Evolutionary conservation across 2,888 invertebrate species (phyloP), one percentile per base, ranked within the genome.

Genomic region (Chymomyza procnemis): DNA sequence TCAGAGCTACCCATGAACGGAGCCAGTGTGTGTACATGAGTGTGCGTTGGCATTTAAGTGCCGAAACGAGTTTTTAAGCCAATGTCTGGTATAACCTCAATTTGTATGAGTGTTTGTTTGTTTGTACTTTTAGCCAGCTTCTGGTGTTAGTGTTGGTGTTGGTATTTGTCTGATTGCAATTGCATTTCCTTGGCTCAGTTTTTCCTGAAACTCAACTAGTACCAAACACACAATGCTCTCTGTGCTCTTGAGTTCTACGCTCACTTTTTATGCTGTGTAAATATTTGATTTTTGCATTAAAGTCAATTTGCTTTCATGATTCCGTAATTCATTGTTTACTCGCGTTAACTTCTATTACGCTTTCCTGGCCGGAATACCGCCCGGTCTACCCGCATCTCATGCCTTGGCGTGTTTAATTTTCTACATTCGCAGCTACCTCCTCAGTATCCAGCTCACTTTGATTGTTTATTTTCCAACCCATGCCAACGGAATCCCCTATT

Each of bases 251-350:
- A 67, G 71, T 71, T 70, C 67, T 74, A 67, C 64, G 60, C 75
- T 71, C 19, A 46, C 61, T 60, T 52, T 50, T 62, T 62, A 77
- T 82, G 79, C 79, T 86, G 85, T 83, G 89, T 90, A 90, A 90
- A 90, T 90, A 90, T 90, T 90, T 90, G 90, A 90, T 90, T 90
- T 90, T 87, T 89, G 88, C 90, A 90, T 90, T 90, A 90, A 90
- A 90, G 90, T 90, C 90, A 90, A 90, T 90, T 90, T 90, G 90
- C 89, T 90, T 90, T 90, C 90, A 90, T 90, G 90, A 90, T 90
- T 90, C 90, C 88, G 89, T 90, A 90, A 90, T 90, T 90, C 90
- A 90, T 90, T 90, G 90, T 90, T 90, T 90, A 85, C 82, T 71
- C 76, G 79, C 88, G 88, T 78, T 86, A 83, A 85, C 86, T 83